Evolutionary conservation across 2,888 invertebrate species (phyloP), one percentile per base, ranked within the genome.

Genomic region (Tigriopus californicus): DNA sequence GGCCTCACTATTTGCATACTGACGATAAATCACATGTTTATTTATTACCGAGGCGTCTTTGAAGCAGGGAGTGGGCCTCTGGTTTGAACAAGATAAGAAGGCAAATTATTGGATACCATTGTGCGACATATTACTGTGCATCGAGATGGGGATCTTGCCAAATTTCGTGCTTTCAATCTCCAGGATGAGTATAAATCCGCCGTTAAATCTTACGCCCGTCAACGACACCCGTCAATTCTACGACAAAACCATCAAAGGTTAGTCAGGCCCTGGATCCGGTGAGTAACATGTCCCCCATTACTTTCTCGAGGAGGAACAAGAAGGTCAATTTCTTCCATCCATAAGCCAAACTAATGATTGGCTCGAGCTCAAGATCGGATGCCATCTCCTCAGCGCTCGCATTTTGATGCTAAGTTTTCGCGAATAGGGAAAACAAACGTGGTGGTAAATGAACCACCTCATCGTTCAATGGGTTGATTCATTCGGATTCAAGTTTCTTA

Each of bases 371-470:
- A 66, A 83, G 81, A 74, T 99, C 97, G 63, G 97, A 95, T 78
- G 86, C 95, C 97, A 98, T 98, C 78, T 97, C 97, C 68, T 95
- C 90, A 66, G 92, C n/a, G 49, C 80, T 77, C 94, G 80, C 88
- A 97, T 95, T 78, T 99, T 98, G 70, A 99, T 98, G 76, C 85
- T 88, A 99, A 80, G 73, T 98, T 97, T 77, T 99, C 98, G 67
- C 98, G 80, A 72, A 99, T 97, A 68, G 99, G 80, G 66, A 97
- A 97, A 76, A 99, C 98, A 66, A 99, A 78, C 62, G 98, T 99
- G 63, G 95, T 90, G 63, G 95, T 97, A 75, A 99, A 75, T 94
- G 90, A 66, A 99, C 98, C 74, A 90, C 87, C 69, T 95, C 91
- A 61, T 82, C 84, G 70, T 92, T n/a, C 90, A 67, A 99, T 80